A percentile compares a stretch with the other conserved stretches of the same genome.
Evolutionary conservation across 2,113 vertebrate genomes (phyloP).

Genomic region (Felis chaus): DNA sequence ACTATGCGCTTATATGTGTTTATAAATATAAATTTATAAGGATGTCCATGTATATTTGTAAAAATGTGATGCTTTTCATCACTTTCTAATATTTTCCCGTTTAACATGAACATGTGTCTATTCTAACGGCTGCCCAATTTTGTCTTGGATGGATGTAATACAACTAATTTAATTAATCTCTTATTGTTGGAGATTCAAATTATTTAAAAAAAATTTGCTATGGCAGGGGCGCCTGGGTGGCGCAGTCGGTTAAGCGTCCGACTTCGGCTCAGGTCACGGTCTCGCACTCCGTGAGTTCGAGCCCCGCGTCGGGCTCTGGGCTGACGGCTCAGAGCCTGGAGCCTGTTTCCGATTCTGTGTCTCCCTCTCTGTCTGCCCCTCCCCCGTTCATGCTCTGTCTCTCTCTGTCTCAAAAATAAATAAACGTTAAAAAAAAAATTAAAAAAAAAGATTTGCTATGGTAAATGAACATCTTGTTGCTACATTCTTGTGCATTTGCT

Average conservation of each 20-base stretch:
- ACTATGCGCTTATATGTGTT: not conserved
- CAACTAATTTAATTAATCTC: not conserved
- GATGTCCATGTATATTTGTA: not conserved
- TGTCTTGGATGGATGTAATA: not conserved
- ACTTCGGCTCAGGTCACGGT: too few species aligned
- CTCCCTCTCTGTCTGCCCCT: too few species aligned
- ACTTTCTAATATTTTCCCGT: not conserved
- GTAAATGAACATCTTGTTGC: not conserved
- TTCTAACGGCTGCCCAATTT: not conserved
- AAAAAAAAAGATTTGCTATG: not conserved
- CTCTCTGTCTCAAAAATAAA: too few species aligned
- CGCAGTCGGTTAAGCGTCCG: too few species aligned
- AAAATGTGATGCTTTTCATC: not conserved
- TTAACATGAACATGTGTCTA: not conserved
- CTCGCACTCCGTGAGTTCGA: too few species aligned
- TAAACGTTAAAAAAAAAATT: too few species aligned
- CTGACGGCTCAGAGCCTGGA: too few species aligned
- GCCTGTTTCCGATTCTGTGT: too few species aligned
- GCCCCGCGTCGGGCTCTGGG: too few species aligned
- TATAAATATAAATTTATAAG: not conserved
- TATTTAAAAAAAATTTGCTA: not conserved
- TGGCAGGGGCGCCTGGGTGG: too few species aligned
- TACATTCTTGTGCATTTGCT: not conserved
- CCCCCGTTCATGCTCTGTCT: too few species aligned
- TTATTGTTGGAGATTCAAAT: slow-evolving; percentile 19